phyloP scores from a whole-genome alignment of 2,888 invertebrate species.

The Ochlodes sylvanus region DNA sequence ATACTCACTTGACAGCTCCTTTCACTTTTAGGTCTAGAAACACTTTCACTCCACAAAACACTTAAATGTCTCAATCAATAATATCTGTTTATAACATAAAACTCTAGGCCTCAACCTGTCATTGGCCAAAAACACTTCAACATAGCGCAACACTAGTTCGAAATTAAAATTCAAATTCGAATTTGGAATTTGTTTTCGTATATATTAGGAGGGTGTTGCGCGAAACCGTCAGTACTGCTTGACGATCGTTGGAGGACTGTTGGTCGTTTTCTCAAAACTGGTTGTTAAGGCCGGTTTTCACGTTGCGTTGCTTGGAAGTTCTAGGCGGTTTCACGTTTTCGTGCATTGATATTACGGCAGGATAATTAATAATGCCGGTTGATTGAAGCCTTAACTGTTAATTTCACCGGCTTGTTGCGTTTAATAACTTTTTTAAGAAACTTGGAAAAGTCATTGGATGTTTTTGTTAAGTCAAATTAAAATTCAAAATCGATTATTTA shows the following conservation, averaged over 20 bases:
- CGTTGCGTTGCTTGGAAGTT: constrained; percentile 62
- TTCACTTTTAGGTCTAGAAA: constrained; percentile 74
- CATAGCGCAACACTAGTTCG: no score
- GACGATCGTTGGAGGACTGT: constrained; percentile 63
- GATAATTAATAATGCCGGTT: constrained; percentile 44
- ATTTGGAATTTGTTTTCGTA: constrained; percentile 47
- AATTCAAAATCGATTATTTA: no score
- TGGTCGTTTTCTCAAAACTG: constrained; percentile 68
- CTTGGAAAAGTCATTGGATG: no score
- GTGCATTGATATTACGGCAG: constrained; percentile 61
- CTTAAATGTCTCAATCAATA: constrained; percentile 35
- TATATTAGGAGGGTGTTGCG: constrained; percentile 47
- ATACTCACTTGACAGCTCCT: constrained; percentile 65
- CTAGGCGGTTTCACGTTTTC: constrained; percentile 56
- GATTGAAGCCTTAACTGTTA: background rate
- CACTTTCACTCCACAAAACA: constrained; percentile 72
- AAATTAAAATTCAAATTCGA: constrained; percentile 35
- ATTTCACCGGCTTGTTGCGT: background rate
- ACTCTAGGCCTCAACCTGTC: background rate
- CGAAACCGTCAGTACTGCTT: constrained; percentile 51
- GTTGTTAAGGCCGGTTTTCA: constrained; percentile 59
- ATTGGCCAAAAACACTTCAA: constrained; percentile 12
- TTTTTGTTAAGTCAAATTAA: no score
- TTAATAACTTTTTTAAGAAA: no score
- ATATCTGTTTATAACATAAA: background rate